Percentiles rank a stretch among this genome's conserved stretches.
These are phyloP conservation scores for Micrastur ruficollis DNA, from an alignment of 2,797 vertebrate species.

Conservation along the genomic window DNA sequence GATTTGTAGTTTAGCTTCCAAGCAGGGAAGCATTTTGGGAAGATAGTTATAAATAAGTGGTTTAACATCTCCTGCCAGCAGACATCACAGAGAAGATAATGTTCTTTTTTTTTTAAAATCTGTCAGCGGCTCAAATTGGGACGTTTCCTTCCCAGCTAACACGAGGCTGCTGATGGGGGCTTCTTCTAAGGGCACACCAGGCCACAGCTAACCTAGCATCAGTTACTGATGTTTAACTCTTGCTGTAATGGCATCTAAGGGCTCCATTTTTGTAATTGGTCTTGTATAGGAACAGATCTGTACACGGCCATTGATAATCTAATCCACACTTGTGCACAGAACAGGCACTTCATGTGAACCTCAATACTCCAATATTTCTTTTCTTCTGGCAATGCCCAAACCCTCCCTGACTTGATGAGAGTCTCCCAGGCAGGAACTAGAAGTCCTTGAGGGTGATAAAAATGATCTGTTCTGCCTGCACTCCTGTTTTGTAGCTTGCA, in stretches of 20 bases:
- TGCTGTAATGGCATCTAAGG: neutral
- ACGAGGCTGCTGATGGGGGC: neutral
- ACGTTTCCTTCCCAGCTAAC: slow-evolving; percentile 4
- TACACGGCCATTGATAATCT: neutral
- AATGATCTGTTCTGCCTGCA: neutral
- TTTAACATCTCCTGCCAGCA: slow-evolving; percentile 58
- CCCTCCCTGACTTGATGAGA: neutral
- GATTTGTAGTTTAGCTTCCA: slow-evolving; percentile 54
- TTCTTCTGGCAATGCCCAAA: neutral
- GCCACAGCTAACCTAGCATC: neutral
- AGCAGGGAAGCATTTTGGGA: slow-evolving; percentile 35
- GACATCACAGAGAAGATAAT: slow-evolving; percentile 53
- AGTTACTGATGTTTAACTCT: neutral
- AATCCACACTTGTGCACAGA: neutral
- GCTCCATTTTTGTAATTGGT: neutral
- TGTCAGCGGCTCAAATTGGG: slow-evolving; percentile 28
- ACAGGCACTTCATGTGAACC: neutral
- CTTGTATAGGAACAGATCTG: neutral
- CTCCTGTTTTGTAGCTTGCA: neutral
- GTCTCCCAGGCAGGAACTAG: neutral
- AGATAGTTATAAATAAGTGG: slow-evolving; percentile 64
- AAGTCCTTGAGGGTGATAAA: neutral
- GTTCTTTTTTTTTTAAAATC: slow-evolving; percentile 27
- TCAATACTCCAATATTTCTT: neutral
- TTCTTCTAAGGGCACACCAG: neutral